Conservation (phyloP, 2,113 vertebrate genomes). For the Actinemys pallida region DNA sequence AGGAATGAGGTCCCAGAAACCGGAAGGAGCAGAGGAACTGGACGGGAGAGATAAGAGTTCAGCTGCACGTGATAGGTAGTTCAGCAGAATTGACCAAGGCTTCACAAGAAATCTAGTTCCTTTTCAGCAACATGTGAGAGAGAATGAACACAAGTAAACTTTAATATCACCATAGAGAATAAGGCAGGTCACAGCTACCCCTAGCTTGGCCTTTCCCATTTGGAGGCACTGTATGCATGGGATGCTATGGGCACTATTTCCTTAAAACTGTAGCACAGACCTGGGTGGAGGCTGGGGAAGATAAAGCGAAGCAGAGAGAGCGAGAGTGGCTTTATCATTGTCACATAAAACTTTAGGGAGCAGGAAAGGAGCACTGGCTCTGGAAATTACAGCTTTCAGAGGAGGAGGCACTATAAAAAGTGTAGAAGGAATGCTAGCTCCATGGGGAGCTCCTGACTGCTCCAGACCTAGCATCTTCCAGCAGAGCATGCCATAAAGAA, state of each 20-base stretch:
- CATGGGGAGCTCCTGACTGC: not conserved
- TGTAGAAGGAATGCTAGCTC: not conserved
- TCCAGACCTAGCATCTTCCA: too few species aligned
- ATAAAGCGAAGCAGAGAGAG: not conserved
- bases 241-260: not conserved
- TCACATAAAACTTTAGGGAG: not conserved
- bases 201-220: not conserved
- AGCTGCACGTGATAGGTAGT: slow-evolving; percentile 5
- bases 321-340: not conserved
- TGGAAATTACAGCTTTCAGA: not conserved
- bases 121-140: not conserved
- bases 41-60: slow-evolving; percentile 30
- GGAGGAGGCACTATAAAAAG: not conserved
- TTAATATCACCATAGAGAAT: not conserved
- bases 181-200: not conserved
- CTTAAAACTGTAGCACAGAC: not conserved
- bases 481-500: not conserved
- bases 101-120: not conserved
- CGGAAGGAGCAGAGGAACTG: not conserved
- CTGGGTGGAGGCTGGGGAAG: not conserved
- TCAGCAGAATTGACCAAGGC: not conserved
- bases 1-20: slow-evolving; percentile 31
- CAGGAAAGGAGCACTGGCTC: not conserved
- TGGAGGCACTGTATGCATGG: not conserved
- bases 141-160: not conserved